Evolutionary conservation across 2,797 vertebrate species (phyloP).

Genomic region (Oophaga sylvatica): DNA sequence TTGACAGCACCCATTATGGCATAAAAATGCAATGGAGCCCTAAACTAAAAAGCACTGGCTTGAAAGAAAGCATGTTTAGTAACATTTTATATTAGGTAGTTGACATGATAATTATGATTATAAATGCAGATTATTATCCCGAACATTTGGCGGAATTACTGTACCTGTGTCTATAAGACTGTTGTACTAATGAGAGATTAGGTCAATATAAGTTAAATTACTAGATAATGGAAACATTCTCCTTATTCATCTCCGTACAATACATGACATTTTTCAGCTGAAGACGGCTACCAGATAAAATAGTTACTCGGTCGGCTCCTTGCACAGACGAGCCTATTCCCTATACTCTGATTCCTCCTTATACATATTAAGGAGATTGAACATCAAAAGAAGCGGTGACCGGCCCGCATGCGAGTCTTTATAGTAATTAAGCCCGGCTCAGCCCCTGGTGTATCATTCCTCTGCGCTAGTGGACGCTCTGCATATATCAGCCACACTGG

Average conservation of each 20-base stretch:
- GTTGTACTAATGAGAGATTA: background rate
- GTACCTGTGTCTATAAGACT: too few relatives aligned
- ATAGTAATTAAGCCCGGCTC: constrained; percentile 39
- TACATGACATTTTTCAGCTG: constrained; percentile 12
- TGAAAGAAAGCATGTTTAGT: too few relatives aligned
- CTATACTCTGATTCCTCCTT: constrained; percentile 23
- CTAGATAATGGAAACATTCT: background rate
- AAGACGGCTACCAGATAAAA: background rate
- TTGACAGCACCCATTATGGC: background rate
- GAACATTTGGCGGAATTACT: too few relatives aligned
- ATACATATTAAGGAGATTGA: constrained; percentile 49
- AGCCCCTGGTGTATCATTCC: constrained; percentile 27
- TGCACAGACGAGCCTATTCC: constrained; percentile 15
- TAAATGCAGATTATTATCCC: too few relatives aligned
- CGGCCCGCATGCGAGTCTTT: constrained; percentile 16
- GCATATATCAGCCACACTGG: constrained; percentile 24
- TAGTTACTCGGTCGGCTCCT: background rate
- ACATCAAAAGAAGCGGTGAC: constrained; percentile 39
- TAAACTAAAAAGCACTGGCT: too few relatives aligned
- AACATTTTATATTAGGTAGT: too few relatives aligned
- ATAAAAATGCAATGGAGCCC: too few relatives aligned
- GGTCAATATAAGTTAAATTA: background rate
- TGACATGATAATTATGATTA: too few relatives aligned
- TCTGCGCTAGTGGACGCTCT: constrained; percentile 14
- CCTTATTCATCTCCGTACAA: background rate